These are phyloP conservation scores for Zapornia atra DNA, from an alignment of 2,113 vertebrate genomes.

Conservation along the genomic window DNA sequence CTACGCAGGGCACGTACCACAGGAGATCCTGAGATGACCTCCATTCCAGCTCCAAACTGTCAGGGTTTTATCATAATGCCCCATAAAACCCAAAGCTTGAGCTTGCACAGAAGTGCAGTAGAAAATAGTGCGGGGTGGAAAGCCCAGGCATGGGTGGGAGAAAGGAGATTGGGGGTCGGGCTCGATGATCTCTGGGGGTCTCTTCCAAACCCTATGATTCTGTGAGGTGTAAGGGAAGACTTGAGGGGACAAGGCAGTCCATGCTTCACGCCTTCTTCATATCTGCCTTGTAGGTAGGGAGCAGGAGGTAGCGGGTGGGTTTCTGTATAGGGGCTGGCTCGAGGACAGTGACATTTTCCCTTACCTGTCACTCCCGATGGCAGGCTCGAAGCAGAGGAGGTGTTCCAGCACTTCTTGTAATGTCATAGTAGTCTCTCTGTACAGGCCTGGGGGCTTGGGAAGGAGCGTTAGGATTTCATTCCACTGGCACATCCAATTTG, in stretches of 20 bases:
- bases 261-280: too few relatives aligned
- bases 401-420: neutral
- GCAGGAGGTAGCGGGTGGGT: neutral
- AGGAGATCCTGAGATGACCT: neutral
- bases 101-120: neutral
- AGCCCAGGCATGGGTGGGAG: neutral
- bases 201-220: too few relatives aligned
- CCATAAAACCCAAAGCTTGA: neutral
- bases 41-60: neutral
- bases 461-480: neutral
- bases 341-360: neutral
- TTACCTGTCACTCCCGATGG: neutral
- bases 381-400: neutral
- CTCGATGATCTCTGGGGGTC: too few relatives aligned
- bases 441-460: neutral
- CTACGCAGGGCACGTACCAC: fast-evolving
- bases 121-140: neutral
- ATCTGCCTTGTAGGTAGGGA: neutral
- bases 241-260: too few relatives aligned
- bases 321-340: neutral
- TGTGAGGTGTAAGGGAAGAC: neutral
- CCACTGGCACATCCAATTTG: neutral
- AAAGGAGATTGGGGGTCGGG: too few relatives aligned
- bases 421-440: neutral
- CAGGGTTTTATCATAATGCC: neutral